Conservation (phyloP, 1,140 invertebrate genomes). For the Plodia interpunctella region DNA sequence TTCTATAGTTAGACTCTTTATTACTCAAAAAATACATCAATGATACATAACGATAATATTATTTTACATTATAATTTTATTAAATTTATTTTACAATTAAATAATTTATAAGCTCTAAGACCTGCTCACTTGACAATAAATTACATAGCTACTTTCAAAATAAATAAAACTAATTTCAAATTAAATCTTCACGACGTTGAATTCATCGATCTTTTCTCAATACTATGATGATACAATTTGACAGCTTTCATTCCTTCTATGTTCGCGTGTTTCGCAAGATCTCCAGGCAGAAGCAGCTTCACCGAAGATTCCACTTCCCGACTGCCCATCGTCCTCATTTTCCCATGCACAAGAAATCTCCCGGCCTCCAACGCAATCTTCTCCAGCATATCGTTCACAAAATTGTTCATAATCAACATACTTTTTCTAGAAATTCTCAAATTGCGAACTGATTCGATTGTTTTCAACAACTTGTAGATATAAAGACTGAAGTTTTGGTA, state of each 20-base stretch:
- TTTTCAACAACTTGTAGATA: constrained; percentile 84
- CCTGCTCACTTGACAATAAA: too few relatives aligned
- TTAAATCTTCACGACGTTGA: too few relatives aligned
- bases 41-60: too few relatives aligned
- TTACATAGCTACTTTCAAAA: too few relatives aligned
- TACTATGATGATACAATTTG: constrained; percentile 59
- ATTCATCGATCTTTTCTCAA: too few relatives aligned
- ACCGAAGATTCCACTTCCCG: constrained; percentile 70
- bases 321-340: constrained; percentile 73
- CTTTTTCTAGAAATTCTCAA: constrained; percentile 53
- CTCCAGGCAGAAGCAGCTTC: constrained; percentile 55
- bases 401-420: constrained; percentile 83
- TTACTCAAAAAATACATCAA: too few relatives aligned
- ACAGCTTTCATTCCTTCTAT: constrained; percentile 80
- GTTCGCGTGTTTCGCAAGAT: constrained; percentile 47
- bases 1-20: too few relatives aligned
- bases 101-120: too few relatives aligned
- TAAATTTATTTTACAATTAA: too few relatives aligned
- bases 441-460: constrained; percentile 37
- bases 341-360: constrained; percentile 76
- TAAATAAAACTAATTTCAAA: too few relatives aligned
- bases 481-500: constrained; percentile 84
- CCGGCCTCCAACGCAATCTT: constrained; percentile 79
- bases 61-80: too few relatives aligned
- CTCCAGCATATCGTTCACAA: constrained; percentile 75